phyloP scores from a whole-genome alignment of 2,797 vertebrate genomes.

The Sus cebifrons region DNA sequence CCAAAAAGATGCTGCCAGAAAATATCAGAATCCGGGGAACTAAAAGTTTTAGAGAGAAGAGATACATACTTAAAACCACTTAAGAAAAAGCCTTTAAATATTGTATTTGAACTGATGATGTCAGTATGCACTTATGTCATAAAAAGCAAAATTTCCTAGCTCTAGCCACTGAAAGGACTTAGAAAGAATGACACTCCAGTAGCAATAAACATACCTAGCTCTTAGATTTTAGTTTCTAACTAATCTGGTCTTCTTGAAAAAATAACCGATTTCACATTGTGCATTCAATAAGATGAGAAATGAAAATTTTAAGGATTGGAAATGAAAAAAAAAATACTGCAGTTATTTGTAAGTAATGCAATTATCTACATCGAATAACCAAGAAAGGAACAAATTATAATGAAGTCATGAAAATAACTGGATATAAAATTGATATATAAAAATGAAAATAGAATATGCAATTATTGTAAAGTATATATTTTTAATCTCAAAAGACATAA shows the following conservation, averaged over 20 bases:
- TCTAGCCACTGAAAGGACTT: not conserved
- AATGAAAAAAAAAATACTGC: not conserved
- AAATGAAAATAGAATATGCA: slow-evolving; percentile 22
- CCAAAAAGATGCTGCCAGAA: too few relatives aligned
- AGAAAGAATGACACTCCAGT: not conserved
- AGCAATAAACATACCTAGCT: not conserved
- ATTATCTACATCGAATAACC: slow-evolving; percentile 19
- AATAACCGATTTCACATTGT: slow-evolving; percentile 45
- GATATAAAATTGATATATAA: slow-evolving; percentile 27
- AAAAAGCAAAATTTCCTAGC: not conserved
- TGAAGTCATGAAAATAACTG: slow-evolving; percentile 32
- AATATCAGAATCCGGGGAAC: too few relatives aligned
- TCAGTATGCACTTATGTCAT: slow-evolving; percentile 29
- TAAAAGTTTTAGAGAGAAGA: not conserved
- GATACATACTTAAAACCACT: not conserved
- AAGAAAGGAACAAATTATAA: slow-evolving; percentile 48
- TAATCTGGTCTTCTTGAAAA: slow-evolving; percentile 15
- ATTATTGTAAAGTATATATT: not conserved
- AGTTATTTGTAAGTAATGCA: slow-evolving; percentile 26
- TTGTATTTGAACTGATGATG: slow-evolving; percentile 45
- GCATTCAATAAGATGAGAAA: slow-evolving; percentile 15
- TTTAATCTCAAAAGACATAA: slow-evolving; percentile 49
- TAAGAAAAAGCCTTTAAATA: slow-evolving; percentile 28
- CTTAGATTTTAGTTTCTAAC: slow-evolving; percentile 21
- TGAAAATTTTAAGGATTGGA: slow-evolving; percentile 35